Conservation (phyloP, 2,113 vertebrate genomes). For the Nannospalax galili region DNA sequence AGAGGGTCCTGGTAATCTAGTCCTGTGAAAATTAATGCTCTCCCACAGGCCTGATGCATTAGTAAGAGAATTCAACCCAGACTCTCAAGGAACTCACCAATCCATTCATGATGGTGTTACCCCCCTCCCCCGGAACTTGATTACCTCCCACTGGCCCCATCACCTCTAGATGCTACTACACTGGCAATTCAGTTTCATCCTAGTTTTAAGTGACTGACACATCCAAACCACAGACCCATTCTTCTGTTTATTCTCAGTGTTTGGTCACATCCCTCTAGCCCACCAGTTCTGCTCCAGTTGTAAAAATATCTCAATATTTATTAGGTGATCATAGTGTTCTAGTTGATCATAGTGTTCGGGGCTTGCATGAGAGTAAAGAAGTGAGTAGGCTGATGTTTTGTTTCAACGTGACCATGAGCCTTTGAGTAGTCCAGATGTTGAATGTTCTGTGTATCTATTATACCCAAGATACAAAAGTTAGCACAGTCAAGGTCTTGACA, state of each 20-base stretch:
- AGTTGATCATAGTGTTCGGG: background rate
- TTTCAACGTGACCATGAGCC: background rate
- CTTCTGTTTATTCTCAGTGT: background rate
- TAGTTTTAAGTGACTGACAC: background rate
- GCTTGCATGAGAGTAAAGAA: background rate
- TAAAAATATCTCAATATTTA: too few species aligned
- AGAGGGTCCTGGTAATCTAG: background rate
- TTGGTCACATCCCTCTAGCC: background rate
- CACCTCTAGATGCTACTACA: background rate
- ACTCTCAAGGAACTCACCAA: background rate
- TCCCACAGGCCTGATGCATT: background rate
- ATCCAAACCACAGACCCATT: background rate
- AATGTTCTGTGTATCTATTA: background rate
- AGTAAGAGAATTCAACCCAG: background rate
- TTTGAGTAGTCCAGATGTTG: background rate
- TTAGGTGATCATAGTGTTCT: background rate
- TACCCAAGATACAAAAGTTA: background rate
- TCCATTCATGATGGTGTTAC: background rate
- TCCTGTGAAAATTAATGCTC: background rate
- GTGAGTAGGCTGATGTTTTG: background rate
- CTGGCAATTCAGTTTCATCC: background rate
- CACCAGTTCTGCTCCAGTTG: background rate
- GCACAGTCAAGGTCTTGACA: background rate
- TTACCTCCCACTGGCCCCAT: background rate
- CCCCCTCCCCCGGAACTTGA: background rate